Conservation (phyloP, 2,888 invertebrate species). For the Thumatha senex region DNA sequence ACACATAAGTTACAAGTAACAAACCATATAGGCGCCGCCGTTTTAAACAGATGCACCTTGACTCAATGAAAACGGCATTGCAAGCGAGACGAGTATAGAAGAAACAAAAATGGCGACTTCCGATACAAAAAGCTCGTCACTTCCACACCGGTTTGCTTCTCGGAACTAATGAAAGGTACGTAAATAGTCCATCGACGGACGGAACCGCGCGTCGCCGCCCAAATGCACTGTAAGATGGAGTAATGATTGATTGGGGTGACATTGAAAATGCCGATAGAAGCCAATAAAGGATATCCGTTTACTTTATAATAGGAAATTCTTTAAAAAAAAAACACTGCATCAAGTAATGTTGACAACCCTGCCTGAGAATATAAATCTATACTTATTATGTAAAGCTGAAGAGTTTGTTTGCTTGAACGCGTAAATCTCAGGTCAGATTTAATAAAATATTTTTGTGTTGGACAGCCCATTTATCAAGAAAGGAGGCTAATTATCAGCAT, state of each 20-base stretch:
- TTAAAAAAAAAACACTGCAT: neutral
- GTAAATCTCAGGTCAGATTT: no score
- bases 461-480: no score
- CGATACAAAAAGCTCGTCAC: constrained; percentile 75
- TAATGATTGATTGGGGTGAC: constrained; percentile 71
- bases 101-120: constrained; percentile 62
- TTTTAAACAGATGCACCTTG: constrained; percentile 21
- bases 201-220: constrained; percentile 69
- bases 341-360: constrained; percentile 6
- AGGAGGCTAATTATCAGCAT: no score
- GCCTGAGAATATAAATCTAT: no score
- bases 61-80: constrained; percentile 39
- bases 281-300: constrained; percentile 42
- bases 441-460: no score
- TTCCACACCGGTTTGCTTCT: constrained; percentile 71
- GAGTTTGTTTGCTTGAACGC: no score
- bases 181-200: constrained; percentile 66
- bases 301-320: constrained; percentile 13
- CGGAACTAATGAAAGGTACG: constrained; percentile 78
- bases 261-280: constrained; percentile 51
- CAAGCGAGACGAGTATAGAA: constrained; percentile 53
- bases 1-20: constrained; percentile 4
- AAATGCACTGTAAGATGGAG: constrained; percentile 52
- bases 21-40: neutral
- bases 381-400: no score